A percentile compares a stretch with the other conserved stretches of the same genome.
phyloP scores from a whole-genome alignment of 2,797 vertebrate species.

The Halcyon smyrnensis region DNA sequence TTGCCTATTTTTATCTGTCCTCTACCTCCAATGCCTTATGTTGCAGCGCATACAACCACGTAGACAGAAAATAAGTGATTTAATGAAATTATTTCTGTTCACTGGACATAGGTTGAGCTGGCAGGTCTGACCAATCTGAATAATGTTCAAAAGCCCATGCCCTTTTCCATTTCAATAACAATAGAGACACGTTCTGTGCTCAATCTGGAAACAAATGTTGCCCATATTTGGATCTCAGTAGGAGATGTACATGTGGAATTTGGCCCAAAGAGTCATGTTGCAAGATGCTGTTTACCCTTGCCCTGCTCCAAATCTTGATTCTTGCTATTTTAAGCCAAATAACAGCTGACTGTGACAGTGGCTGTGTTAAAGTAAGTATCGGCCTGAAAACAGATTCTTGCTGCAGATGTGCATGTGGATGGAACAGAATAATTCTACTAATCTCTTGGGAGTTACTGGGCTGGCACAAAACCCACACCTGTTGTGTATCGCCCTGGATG shows the following conservation, averaged over 20 bases:
- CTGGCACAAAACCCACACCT: background rate
- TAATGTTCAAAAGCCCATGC: conserved; percentile 30
- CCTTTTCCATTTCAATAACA: conserved; percentile 58
- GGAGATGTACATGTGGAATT: conserved; percentile 22
- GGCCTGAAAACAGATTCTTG: background rate
- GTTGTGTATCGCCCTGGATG: background rate
- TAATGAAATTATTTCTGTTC: conserved; percentile 10
- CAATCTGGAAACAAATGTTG: conserved; percentile 64
- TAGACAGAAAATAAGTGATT: background rate
- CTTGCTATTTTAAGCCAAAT: background rate
- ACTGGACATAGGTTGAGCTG: background rate
- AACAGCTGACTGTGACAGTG: background rate
- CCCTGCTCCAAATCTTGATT: background rate
- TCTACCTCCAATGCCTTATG: background rate
- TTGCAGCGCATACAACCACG: background rate
- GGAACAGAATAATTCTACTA: background rate
- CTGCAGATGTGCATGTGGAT: background rate
- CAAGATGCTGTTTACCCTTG: background rate
- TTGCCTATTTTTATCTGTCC: background rate
- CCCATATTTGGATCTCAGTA: conserved; percentile 54
- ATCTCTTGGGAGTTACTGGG: background rate
- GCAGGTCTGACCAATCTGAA: conserved; percentile 13
- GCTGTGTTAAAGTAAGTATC: background rate
- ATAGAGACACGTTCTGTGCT: conserved; percentile 47
- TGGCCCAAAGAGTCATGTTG: conserved; percentile 5